Conservation (phyloP, 2,797 vertebrate species). For the Megaceryle alcyon region DNA sequence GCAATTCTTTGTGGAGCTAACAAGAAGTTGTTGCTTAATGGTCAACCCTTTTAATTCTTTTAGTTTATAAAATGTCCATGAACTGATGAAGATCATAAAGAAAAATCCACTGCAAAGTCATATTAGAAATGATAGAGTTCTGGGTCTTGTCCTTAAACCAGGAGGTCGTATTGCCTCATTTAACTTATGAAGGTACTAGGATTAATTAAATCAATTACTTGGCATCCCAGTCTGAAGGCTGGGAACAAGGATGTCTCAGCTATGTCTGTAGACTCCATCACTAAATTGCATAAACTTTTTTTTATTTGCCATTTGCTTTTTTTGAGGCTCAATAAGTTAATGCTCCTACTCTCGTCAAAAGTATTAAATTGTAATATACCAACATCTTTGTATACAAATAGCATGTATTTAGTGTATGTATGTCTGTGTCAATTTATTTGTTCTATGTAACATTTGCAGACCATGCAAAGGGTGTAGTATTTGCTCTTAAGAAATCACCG, state of each 20-base stretch:
- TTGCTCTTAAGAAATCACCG: background rate
- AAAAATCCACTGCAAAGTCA: background rate
- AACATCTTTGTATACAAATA: background rate
- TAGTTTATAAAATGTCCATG: background rate
- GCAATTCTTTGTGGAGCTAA: background rate
- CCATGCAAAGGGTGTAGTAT: background rate
- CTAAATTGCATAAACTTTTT: background rate
- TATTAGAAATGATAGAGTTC: background rate
- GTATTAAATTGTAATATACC: background rate
- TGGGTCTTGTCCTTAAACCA: background rate
- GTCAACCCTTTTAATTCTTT: background rate
- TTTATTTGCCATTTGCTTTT: background rate
- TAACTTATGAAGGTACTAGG: background rate
- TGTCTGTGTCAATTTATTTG: background rate
- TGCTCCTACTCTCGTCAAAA: background rate
- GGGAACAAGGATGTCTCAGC: background rate
- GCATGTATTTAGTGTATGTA: background rate
- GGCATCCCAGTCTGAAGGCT: background rate
- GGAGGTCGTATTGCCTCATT: background rate
- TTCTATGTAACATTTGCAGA: background rate
- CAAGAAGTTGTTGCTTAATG: background rate
- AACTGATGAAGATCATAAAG: background rate
- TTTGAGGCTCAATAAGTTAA: background rate
- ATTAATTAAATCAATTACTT: conserved; percentile 34
- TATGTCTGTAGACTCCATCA: background rate